Conservation (phyloP, 2,113 vertebrate genomes). For the Silurus glanis region DNA sequence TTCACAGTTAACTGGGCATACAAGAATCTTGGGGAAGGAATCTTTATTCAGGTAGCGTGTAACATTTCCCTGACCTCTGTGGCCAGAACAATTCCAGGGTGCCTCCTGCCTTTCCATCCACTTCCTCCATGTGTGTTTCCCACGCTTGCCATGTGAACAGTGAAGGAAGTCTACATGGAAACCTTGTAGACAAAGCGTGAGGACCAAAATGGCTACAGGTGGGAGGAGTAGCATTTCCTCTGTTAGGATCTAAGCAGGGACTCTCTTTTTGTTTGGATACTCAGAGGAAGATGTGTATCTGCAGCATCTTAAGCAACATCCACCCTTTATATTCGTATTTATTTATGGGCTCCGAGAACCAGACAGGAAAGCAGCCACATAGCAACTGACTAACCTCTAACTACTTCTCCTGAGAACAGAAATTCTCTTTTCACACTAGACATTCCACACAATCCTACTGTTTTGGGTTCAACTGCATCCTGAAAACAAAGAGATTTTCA, state of each 20-base stretch:
- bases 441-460: slow-evolving; percentile 33
- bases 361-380: slow-evolving; percentile 54
- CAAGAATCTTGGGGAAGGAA: slow-evolving; percentile 66
- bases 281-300: slow-evolving; percentile 62
- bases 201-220: slow-evolving; percentile 40
- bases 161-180: slow-evolving; percentile 75
- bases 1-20: slow-evolving; percentile 41
- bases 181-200: slow-evolving; percentile 69
- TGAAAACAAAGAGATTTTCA: slow-evolving; percentile 24
- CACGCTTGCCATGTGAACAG: slow-evolving; percentile 73
- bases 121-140: slow-evolving; percentile 78
- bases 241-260: slow-evolving; percentile 64
- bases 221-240: slow-evolving; percentile 64
- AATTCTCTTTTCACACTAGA: slow-evolving; percentile 42
- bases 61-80: slow-evolving; percentile 75
- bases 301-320: slow-evolving; percentile 60
- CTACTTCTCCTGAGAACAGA: slow-evolving; percentile 49
- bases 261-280: slow-evolving; percentile 67
- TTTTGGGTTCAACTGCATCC: slow-evolving; percentile 4
- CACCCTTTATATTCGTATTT: slow-evolving; percentile 57
- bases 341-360: slow-evolving; percentile 52
- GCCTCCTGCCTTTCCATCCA: slow-evolving; percentile 69
- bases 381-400: slow-evolving; percentile 31
- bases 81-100: slow-evolving; percentile 77
- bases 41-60: slow-evolving; percentile 75